Evolutionary conservation across 1,140 invertebrate genomes (phyloP).

Genomic region (Reticulitermes speratus): DNA sequence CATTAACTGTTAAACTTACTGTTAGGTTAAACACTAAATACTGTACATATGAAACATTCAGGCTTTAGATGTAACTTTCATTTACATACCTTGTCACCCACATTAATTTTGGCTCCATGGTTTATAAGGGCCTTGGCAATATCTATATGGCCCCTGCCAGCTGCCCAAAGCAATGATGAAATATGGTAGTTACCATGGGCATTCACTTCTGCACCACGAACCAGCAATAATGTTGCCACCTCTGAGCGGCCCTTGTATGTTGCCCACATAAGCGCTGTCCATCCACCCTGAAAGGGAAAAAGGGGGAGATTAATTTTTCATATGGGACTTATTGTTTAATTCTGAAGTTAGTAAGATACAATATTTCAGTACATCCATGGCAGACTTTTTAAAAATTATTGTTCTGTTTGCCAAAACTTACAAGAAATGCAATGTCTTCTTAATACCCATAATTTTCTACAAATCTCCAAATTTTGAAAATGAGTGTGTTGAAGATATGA

Average conservation of each 20-base stretch:
- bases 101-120: slow-evolving; percentile 88
- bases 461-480: no score
- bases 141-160: slow-evolving; percentile 83
- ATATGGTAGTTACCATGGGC: slow-evolving; percentile 95
- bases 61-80: not conserved
- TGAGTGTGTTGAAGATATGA: no score
- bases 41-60: no score
- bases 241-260: slow-evolving; percentile 87
- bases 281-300: slow-evolving; percentile 75
- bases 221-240: slow-evolving; percentile 77
- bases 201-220: slow-evolving; percentile 89
- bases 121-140: slow-evolving; percentile 80
- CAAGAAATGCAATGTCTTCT: no score
- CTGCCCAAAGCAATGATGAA: slow-evolving; percentile 89
- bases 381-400: not conserved
- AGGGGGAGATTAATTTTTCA: slow-evolving; percentile 14
- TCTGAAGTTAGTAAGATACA: not conserved
- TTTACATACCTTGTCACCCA: slow-evolving; percentile 75
- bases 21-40: not conserved
- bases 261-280: slow-evolving; percentile 98
- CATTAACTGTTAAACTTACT: not conserved
- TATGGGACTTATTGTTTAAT: slow-evolving; percentile 23
- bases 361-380: not conserved
- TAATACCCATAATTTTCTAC: no score
- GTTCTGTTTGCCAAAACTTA: no score